Evolutionary conservation across 2,888 invertebrate genomes (phyloP), one percentile per base, ranked within the genome.

Genomic region (Rhimphoctona megacephalus): DNA sequence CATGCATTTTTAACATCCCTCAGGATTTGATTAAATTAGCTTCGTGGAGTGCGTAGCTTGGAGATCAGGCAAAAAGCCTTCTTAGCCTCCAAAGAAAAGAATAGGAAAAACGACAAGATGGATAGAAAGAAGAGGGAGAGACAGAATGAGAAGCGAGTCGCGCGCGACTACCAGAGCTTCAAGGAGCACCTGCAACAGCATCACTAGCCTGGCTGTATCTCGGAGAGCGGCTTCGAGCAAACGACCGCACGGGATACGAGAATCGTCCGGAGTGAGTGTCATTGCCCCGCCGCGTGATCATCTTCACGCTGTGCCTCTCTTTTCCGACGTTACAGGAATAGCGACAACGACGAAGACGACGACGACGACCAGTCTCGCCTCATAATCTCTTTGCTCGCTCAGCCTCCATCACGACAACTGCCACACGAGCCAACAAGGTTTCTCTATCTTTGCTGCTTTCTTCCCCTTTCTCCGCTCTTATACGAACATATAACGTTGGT

Each of bases 251-350:
- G 80, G 46, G 54, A 54, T 74, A 66, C 78, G 80, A 69, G 79
- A 70, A 69, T 52, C 81, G 57, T 81, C 85, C 73, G 72, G 87
- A 89, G 88, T 86, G 87, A 89, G 90, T 91, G 91, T 91, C 91
- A 91, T 91, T 91, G 91, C 90, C 92, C 91, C 90, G 87, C 87
- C 88, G 88, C 88, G 54, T 87, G 85, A 82, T 85, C 73, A 74
- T 85, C 79, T 82, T 79, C 73, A 79, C 85, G 85, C 79, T 79
- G 82, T 52, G 79, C 43, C 25, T 57, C 79, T 78, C 54, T 81
- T 72, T 77, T 25, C 90, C 88, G 90, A 89, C 88, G 90, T 89
- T 90, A 91, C 91, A 90, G 90, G 90, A 91, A 91, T 91, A 91
- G 91, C 91, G 90, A 88, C 77, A 84, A 66, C 54, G 57, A 57